Conservation (phyloP, 1,140 invertebrate genomes). For the Aporrectodea caliginosa region DNA sequence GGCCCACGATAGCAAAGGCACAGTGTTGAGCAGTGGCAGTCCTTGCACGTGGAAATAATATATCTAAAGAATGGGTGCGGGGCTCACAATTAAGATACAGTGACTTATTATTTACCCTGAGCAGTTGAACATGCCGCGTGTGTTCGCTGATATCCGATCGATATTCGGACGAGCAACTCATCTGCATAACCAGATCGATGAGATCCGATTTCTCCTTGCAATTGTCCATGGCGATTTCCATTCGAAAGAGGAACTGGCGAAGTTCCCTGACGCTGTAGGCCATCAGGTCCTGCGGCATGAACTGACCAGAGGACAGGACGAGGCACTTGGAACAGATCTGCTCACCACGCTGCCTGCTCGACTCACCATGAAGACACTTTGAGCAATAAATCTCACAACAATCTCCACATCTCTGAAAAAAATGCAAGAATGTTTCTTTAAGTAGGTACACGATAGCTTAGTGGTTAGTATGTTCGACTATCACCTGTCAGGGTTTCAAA, state of each 20-base stretch:
- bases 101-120: background rate
- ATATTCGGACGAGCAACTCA: background rate
- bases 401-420: background rate
- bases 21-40: no score
- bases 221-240: background rate
- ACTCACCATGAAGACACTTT: background rate
- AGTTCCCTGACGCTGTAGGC: background rate
- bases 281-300: background rate
- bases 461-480: no score
- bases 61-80: no score
- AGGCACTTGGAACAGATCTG: background rate
- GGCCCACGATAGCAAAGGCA: no score
- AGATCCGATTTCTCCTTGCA: background rate
- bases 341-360: background rate
- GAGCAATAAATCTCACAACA: background rate
- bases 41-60: no score
- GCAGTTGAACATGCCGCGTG: background rate
- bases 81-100: no score
- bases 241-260: background rate
- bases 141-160: background rate
- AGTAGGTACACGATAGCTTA: no score
- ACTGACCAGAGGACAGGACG: background rate
- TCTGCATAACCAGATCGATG: background rate
- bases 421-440: no score
- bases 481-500: no score